phyloP scores from a whole-genome alignment of 2,113 vertebrate species.

The Cavia porcellus region DNA sequence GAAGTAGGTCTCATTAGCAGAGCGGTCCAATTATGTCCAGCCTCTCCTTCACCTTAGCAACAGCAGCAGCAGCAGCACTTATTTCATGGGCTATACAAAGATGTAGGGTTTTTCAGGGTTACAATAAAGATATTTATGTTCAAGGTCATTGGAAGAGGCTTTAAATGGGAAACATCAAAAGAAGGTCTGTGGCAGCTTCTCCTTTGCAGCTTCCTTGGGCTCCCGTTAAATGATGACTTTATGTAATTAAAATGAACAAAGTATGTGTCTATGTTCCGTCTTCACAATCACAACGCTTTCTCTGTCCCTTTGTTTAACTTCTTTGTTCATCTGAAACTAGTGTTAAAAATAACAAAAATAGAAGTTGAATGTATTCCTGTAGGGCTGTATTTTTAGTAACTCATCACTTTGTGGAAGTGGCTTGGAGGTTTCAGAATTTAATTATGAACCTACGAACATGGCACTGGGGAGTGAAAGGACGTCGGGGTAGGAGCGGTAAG shows the following conservation, averaged over 20 bases:
- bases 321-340: conserved; percentile 88
- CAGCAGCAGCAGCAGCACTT: background rate
- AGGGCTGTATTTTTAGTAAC: conserved; percentile 90
- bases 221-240: conserved; percentile 86
- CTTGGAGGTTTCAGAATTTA: conserved; percentile 87
- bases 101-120: conserved; percentile 44
- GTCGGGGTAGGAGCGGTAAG: conserved; percentile 38
- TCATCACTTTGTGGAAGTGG: conserved; percentile 86
- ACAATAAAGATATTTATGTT: conserved; percentile 63
- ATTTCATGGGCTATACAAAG: conserved; percentile 17
- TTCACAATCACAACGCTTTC: conserved; percentile 85
- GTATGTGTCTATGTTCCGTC: conserved; percentile 82
- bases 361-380: conserved; percentile 87
- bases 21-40: conserved; percentile 70
- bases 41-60: conserved; percentile 62
- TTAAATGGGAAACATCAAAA: conserved; percentile 76
- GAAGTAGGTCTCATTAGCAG: conserved; percentile 82
- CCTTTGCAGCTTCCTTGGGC: conserved; percentile 75
- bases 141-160: conserved; percentile 60
- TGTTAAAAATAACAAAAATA: conserved; percentile 88
- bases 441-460: conserved; percentile 83
- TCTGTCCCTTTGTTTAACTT: conserved; percentile 86
- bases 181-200: conserved; percentile 63
- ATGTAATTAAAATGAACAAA: conserved; percentile 88
- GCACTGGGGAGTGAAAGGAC: conserved; percentile 79